Evolutionary conservation across 92 coral and sea anemone species (phyloP), one percentile per base, ranked within the genome.

Genomic region (Zoanthus solanderi): DNA sequence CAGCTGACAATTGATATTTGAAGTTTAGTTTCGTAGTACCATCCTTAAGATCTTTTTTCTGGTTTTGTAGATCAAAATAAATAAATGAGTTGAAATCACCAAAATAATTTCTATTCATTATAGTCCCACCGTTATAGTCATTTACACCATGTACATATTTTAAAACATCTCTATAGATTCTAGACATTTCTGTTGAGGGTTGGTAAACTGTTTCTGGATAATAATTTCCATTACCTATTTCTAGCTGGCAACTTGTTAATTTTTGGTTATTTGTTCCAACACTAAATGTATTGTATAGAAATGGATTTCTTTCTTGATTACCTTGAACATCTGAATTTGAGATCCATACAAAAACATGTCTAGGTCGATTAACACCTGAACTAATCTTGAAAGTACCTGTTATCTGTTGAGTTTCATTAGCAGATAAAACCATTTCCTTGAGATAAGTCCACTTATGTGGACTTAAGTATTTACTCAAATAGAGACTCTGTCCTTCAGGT

Each of bases 281-380:
- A n/a, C n/a, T n/a, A n/a, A n/a, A n/a, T n/a, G n/a, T n/a, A n/a
- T n/a, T n/a, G n/a, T n/a, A n/a, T n/a, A n/a, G n/a, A n/a, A n/a
- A n/a, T n/a, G n/a, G n/a, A n/a, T n/a, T n/a, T n/a, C n/a, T n/a
- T n/a, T n/a, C n/a, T n/a, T n/a, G n/a, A n/a, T n/a, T n/a, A n/a
- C n/a, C n/a, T n/a, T n/a, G n/a, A n/a, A n/a, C n/a, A n/a, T n/a
- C n/a, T n/a, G n/a, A n/a, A n/a, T n/a, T n/a, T n/a, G n/a, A n/a
- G n/a, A 76, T 56, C 86, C 89, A 85, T 10, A 85, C 42, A 65
- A 85, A 85, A 4, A 85, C 84, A 53, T 75, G 89, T 18, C 89
- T 4, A 0, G 89, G 89, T 11, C 81, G 80, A 54, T 53, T 54
- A 15, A 85, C 50, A 2, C 81, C 81, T 0, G 87, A 14, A 1